Evolutionary conservation across 2,797 vertebrate species (phyloP).

Genomic region (Phoxinus dragarum): DNA sequence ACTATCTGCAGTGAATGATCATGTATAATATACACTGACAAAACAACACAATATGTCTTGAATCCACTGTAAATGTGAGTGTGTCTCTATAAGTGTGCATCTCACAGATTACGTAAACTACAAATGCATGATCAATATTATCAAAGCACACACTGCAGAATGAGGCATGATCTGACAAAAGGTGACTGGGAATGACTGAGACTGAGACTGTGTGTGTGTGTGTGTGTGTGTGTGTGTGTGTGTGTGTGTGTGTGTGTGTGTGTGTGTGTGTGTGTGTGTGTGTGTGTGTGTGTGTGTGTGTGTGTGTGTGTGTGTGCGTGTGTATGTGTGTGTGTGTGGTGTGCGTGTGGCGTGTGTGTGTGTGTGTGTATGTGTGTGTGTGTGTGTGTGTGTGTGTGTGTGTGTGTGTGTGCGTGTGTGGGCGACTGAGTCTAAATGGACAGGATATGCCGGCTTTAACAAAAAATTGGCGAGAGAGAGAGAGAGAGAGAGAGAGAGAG

Average conservation of each 20-base stretch:
- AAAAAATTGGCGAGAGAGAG: neutral
- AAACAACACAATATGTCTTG: neutral
- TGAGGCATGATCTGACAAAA: conserved; percentile 13
- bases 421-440: conserved; percentile 8
- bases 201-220: too few relatives aligned
- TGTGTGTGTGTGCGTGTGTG: neutral
- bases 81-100: too few relatives aligned
- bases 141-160: neutral
- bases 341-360: too few relatives aligned
- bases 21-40: neutral
- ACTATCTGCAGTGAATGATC: too few relatives aligned
- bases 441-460: conserved; percentile 1
- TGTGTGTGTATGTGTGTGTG: neutral
- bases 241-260: neutral
- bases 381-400: neutral
- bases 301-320: neutral
- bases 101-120: neutral
- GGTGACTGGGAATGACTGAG: neutral
- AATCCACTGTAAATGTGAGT: neutral
- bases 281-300: neutral
- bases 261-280: neutral
- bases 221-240: neutral
- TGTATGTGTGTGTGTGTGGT: neutral
- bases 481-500: too few relatives aligned
- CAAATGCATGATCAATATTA: conserved; percentile 11